These are phyloP conservation scores for Erebia epiphron DNA, from an alignment of 2,888 invertebrate genomes.

Conservation along the genomic window DNA sequence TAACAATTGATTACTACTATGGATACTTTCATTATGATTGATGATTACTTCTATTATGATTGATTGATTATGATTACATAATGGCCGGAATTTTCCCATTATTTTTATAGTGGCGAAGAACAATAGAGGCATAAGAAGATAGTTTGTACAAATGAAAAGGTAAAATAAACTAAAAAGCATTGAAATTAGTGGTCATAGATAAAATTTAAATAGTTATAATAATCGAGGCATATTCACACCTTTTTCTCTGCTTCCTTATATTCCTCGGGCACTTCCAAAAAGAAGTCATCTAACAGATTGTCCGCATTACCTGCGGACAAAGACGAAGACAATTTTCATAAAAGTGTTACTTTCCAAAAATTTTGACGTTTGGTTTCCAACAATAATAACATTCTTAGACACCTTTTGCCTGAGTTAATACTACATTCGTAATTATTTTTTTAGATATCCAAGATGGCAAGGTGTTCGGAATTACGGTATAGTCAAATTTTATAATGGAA, in stretches of 20 bases:
- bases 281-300: constrained; percentile 93
- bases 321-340: constrained; percentile 45
- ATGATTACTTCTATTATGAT: too few relatives aligned
- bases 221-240: constrained; percentile 53
- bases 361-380: not conserved
- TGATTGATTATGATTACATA: too few relatives aligned
- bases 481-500: too few relatives aligned
- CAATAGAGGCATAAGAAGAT: not conserved
- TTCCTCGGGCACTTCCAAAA: constrained; percentile 84
- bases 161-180: not conserved
- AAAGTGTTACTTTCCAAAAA: constrained; percentile 3
- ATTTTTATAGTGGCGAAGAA: too few relatives aligned
- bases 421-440: not conserved
- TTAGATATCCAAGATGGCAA: not conserved
- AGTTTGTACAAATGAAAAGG: not conserved
- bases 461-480: not conserved
- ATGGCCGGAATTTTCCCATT: too few relatives aligned
- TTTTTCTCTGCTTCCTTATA: constrained; percentile 52
- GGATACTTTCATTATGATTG: too few relatives aligned
- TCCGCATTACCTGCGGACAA: constrained; percentile 83
- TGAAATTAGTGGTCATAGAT: constrained; percentile 54
- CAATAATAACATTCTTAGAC: too few relatives aligned
- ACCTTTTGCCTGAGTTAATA: not conserved
- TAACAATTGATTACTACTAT: too few relatives aligned
- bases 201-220: not conserved